These are phyloP conservation scores for Euschistus heros DNA, from an alignment of 1,140 invertebrate genomes.

Conservation along the genomic window DNA sequence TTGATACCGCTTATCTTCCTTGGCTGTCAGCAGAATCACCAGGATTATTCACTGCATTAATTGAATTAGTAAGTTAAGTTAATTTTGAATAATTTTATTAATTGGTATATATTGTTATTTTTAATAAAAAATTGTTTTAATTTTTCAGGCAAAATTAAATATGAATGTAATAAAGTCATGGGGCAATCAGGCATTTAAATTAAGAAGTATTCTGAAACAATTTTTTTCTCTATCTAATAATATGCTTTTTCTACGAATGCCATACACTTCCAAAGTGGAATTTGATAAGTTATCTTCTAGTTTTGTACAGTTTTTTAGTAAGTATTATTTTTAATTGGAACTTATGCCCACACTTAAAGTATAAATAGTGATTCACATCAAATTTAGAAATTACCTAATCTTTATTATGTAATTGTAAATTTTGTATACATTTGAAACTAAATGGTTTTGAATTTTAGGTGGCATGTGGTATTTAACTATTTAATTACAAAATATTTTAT, in stretches of 20 bases:
- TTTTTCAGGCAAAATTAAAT: neutral
- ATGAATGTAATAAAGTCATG: neutral
- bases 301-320: conserved; percentile 4
- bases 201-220: neutral
- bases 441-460: too few species aligned
- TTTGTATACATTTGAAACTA: too few species aligned
- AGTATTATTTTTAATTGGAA: neutral
- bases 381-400: too few species aligned
- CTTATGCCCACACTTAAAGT: too few species aligned
- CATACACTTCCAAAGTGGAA: neutral
- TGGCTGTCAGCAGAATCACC: conserved; percentile 7
- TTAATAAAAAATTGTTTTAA: neutral
- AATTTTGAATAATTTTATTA: neutral
- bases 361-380: too few species aligned
- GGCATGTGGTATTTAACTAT: too few species aligned
- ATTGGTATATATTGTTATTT: neutral
- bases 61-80: neutral
- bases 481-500: too few species aligned
- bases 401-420: too few species aligned
- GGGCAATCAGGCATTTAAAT: neutral
- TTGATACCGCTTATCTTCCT: conserved; percentile 3
- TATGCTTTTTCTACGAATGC: neutral
- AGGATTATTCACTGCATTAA: neutral
- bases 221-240: neutral
- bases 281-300: neutral